Evolutionary conservation across 2,888 invertebrate genomes (phyloP), one percentile per base, ranked within the genome.

Genomic region (Andrena bicolor): DNA sequence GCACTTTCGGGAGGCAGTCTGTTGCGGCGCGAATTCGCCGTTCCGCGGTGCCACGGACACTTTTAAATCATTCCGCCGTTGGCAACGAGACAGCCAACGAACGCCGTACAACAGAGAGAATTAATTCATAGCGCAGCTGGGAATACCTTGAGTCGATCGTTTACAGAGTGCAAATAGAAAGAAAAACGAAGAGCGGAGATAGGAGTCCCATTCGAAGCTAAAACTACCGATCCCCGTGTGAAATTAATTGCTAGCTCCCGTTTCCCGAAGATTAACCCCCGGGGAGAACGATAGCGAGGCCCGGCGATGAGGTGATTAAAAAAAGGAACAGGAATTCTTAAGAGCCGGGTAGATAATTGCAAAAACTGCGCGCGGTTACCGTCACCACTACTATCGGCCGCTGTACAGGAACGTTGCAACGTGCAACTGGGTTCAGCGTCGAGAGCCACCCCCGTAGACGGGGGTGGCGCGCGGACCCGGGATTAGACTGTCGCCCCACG

Each of bases 401-500:
- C 41, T 82, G 78, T 56, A 56, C 35, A 69, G 58, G 69, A 58
- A 20, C 58, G 58, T 8, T 72, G 66, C 81, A 83, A 78, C 78
- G 86, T 16, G 75, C 86, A 88, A 87, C 86, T n/a, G 75, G 86
- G 80, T 84, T 80, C 82, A 80, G 72, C 53, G 83, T 79, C 85
- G 85, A 78, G 82, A 82, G 82, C 78, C 69, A 80, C 84, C 85
- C 86, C 82, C 82, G 78, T 85, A 88, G 85, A 78, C 80, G 81
- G 86, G 86, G 86, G 86, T 85, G 87, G 90, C 79, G 88, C 84
- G 89, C 90, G 88, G 86, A 89, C 88, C 91, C 88, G 86, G 94
- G 93, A 94, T 94, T 94, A 94, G 92, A 92, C 92, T 92, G 92
- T 94, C 94, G 93, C 90, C 90, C 91, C 90, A 91, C 91, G 94